Conservation (phyloP, 1,140 invertebrate genomes). For the Melipona quadrifasciata region DNA sequence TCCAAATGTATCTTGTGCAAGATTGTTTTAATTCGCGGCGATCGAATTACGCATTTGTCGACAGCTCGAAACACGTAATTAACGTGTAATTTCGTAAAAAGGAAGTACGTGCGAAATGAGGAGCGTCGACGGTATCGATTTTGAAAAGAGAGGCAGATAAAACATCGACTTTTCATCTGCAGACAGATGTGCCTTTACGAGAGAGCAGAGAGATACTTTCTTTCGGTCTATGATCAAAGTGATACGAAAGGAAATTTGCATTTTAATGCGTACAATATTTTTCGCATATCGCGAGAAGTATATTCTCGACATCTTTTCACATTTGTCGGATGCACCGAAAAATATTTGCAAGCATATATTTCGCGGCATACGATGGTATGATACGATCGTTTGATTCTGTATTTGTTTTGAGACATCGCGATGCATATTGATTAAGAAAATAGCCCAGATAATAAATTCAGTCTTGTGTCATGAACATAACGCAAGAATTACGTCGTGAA, state of each 20-base stretch:
- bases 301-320: not conserved
- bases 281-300: not conserved
- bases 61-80: not conserved
- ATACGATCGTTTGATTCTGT: not conserved
- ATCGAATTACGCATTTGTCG: not conserved
- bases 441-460: not conserved
- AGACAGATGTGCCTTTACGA: not conserved
- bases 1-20: not conserved
- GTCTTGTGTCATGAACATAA: not conserved
- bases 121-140: not conserved
- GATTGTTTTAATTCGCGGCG: not conserved
- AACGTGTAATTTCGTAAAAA: not conserved
- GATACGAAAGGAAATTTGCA: slow-evolving; percentile 11
- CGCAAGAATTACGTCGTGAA: not conserved
- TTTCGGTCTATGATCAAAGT: slow-evolving; percentile 7
- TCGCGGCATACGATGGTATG: not conserved
- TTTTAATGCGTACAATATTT: slow-evolving; percentile 9
- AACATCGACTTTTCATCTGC: not conserved
- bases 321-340: not conserved
- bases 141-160: not conserved
- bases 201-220: slow-evolving; percentile 6
- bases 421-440: not conserved
- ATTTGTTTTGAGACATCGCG: not conserved
- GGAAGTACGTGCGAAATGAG: not conserved
- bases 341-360: not conserved